Percentiles rank a stretch among this genome's conserved stretches.
phyloP scores from a whole-genome alignment of 2,888 invertebrate species.

The Callosobruchus maculatus region DNA sequence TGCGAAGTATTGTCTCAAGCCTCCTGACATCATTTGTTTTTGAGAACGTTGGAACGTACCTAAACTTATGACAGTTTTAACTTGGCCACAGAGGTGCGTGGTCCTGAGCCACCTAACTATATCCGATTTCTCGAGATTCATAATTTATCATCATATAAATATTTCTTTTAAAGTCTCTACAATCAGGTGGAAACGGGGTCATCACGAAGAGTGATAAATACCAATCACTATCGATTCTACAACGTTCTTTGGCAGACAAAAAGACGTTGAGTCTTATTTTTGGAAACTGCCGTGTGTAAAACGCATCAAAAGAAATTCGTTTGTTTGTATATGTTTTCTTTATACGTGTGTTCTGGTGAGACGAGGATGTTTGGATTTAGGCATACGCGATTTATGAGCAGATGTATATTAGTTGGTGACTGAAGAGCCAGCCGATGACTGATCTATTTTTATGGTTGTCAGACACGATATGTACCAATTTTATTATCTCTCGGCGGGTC shows the following conservation, averaged over 20 bases:
- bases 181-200: background rate
- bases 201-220: background rate
- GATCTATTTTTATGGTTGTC: background rate
- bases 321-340: background rate
- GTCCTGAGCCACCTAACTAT: too few species aligned
- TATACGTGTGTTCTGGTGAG: background rate
- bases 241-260: background rate
- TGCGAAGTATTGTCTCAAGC: too few species aligned
- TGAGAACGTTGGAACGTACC: too few species aligned
- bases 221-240: background rate
- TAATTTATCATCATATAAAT: too few species aligned
- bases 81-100: too few species aligned
- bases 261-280: background rate
- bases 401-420: background rate
- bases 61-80: too few species aligned
- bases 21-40: too few species aligned
- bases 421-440: background rate
- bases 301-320: background rate
- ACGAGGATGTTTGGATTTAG: background rate
- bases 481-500: background rate
- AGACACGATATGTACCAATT: background rate
- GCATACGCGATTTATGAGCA: background rate
- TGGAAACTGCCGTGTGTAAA: background rate
- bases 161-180: too few species aligned
- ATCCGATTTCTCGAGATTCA: too few species aligned